A percentile compares a stretch with the other conserved stretches of the same genome.
phyloP scores from a whole-genome alignment of 1,140 invertebrate species.

The Hyphantria cunea region DNA sequence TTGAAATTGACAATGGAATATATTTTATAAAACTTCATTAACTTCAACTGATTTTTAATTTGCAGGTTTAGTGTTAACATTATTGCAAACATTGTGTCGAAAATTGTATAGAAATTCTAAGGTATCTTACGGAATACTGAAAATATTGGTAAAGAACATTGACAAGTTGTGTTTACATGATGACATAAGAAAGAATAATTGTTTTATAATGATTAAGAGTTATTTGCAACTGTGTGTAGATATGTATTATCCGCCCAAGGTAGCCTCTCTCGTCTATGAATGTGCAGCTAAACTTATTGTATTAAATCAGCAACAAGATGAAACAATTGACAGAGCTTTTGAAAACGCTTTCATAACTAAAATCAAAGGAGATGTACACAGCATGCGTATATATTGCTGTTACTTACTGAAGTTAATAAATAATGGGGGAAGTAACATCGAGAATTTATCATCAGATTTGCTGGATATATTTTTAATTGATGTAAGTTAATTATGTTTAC shows the following conservation, averaged over 20 bases:
- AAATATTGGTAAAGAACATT: constrained; percentile 50
- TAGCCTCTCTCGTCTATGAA: constrained; percentile 59
- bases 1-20: not conserved
- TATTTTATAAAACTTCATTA: not conserved
- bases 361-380: constrained; percentile 52
- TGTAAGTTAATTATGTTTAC: constrained; percentile 46
- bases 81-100: constrained; percentile 64
- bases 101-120: constrained; percentile 56
- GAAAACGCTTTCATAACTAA: constrained; percentile 46
- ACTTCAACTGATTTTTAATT: not conserved
- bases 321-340: constrained; percentile 43
- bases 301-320: constrained; percentile 42
- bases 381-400: constrained; percentile 63
- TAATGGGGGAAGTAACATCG: constrained; percentile 42
- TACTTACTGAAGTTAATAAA: constrained; percentile 53
- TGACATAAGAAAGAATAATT: constrained; percentile 54
- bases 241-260: constrained; percentile 55
- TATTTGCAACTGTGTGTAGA: constrained; percentile 58
- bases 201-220: constrained; percentile 67
- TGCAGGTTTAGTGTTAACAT: constrained; percentile 45
- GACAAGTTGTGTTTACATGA: constrained; percentile 51
- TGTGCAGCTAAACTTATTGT: constrained; percentile 57
- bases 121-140: constrained; percentile 49
- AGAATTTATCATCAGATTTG: constrained; percentile 41
- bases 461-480: constrained; percentile 57